Evolutionary conservation across 1,140 invertebrate genomes (phyloP).

Genomic region (Phymorhynchus buccinoides): DNA sequence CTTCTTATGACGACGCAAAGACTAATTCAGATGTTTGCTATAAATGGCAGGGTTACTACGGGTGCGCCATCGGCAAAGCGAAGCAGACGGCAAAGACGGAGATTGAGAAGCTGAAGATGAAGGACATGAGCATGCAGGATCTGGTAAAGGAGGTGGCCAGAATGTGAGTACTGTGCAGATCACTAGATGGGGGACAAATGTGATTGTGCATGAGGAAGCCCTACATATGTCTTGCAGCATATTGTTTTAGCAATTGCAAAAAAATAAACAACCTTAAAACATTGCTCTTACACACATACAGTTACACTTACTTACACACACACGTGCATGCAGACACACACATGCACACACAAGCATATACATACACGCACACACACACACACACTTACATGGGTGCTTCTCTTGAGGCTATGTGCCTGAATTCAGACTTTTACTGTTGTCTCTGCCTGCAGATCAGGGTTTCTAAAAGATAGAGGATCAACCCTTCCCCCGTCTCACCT

Average conservation of each 20-base stretch:
- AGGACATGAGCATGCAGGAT: slow-evolving; percentile 87
- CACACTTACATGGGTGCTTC: too few relatives aligned
- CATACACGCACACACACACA: not conserved
- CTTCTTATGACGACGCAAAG: not conserved
- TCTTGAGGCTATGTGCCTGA: too few relatives aligned
- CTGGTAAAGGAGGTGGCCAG: slow-evolving; percentile 93
- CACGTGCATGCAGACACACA: not conserved
- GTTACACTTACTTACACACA: too few relatives aligned
- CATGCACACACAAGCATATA: not conserved
- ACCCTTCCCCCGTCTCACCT: too few relatives aligned
- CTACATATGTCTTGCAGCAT: too few relatives aligned
- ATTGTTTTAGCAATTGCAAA: too few relatives aligned
- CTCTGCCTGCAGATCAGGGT: too few relatives aligned
- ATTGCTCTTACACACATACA: not conserved
- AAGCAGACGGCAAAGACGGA: slow-evolving; percentile 99
- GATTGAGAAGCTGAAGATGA: slow-evolving; percentile 96
- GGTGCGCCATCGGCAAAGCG: slow-evolving; percentile 97
- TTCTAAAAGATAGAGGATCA: too few relatives aligned
- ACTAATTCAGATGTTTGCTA: not conserved
- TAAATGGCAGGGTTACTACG: slow-evolving; percentile 88
- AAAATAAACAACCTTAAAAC: too few relatives aligned
- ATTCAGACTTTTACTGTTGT: too few relatives aligned
- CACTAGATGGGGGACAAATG: too few relatives aligned
- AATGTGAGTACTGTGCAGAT: slow-evolving; percentile 85
- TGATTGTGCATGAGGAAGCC: too few relatives aligned